These are phyloP conservation scores for Caenorhabditis wallacei DNA, from an alignment of 2,888 invertebrate species.

Conservation along the genomic window DNA sequence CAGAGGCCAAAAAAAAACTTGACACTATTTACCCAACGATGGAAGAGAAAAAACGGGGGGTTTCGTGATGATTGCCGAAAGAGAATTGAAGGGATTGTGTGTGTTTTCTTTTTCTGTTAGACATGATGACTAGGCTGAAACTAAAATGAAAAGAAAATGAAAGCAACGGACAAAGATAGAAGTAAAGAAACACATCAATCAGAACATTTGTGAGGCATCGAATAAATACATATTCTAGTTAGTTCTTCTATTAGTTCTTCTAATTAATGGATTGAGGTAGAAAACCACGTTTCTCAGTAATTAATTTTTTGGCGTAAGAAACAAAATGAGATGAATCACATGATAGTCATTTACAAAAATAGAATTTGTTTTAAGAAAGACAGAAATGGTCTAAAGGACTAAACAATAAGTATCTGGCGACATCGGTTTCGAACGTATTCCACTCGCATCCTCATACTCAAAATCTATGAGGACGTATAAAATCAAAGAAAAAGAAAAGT, in stretches of 20 bases:
- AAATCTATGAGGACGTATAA: slow-evolving; percentile 40
- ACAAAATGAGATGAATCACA: slow-evolving; percentile 11
- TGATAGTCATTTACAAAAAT: slow-evolving; percentile 3
- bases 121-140: slow-evolving; percentile 46
- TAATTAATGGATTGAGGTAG: slow-evolving; percentile 21
- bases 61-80: slow-evolving; percentile 45
- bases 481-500: slow-evolving; percentile 35
- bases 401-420: slow-evolving; percentile 39
- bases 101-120: slow-evolving; percentile 7
- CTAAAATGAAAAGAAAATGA: slow-evolving; percentile 6
- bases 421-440: slow-evolving; percentile 42
- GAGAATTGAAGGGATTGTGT: slow-evolving; percentile 13
- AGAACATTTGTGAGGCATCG: slow-evolving; percentile 16
- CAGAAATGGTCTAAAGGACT: not conserved
- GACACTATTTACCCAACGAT: slow-evolving; percentile 57
- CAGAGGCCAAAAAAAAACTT: slow-evolving; percentile 53
- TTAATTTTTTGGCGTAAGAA: slow-evolving; percentile 1
- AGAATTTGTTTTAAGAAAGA: not conserved
- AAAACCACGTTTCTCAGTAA: not conserved
- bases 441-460: slow-evolving; percentile 18
- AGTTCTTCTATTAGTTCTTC: slow-evolving; percentile 43
- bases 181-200: slow-evolving; percentile 41
- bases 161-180: not conserved
- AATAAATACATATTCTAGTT: slow-evolving; percentile 20
- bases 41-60: slow-evolving; percentile 26